These are phyloP conservation scores for Pterostichus madidus DNA, from an alignment of 2,888 invertebrate genomes.

Conservation along the genomic window DNA sequence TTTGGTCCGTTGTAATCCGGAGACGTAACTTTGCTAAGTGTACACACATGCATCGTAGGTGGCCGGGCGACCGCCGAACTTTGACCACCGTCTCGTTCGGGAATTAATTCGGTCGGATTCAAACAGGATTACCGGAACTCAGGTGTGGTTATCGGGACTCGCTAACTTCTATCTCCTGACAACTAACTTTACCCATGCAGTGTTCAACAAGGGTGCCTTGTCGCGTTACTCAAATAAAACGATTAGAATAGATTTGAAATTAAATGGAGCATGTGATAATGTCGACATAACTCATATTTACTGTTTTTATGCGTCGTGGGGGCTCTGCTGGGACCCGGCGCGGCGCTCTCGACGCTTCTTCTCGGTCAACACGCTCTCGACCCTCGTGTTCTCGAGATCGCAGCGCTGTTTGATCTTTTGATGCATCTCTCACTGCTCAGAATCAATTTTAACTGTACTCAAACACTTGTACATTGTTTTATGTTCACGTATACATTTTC, in stretches of 20 bases:
- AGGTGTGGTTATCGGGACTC: constrained; percentile 72
- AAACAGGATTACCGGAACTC: constrained; percentile 73
- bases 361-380: constrained; percentile 20
- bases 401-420: too few species aligned
- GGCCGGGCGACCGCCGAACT: constrained; percentile 56
- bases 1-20: constrained; percentile 71
- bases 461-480: constrained; percentile 45
- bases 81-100: constrained; percentile 66
- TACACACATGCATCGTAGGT: constrained; percentile 64
- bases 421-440: constrained; percentile 12
- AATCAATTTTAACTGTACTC: constrained; percentile 48
- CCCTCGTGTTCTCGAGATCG: constrained; percentile 47
- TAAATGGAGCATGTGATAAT: constrained; percentile 77
- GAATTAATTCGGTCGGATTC: constrained; percentile 68
- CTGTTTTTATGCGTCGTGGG: constrained; percentile 72
- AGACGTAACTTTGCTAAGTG: constrained; percentile 69
- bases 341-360: constrained; percentile 6
- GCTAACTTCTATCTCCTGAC: constrained; percentile 65
- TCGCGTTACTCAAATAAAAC: constrained; percentile 72
- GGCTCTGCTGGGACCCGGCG: background rate
- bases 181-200: constrained; percentile 24
- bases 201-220: background rate
- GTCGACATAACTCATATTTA: constrained; percentile 77
- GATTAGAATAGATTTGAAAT: constrained; percentile 76
- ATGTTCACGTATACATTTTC: too few species aligned